phyloP scores from a whole-genome alignment of 92 coral and sea anemone species.

The Zoanthus sociatus region DNA sequence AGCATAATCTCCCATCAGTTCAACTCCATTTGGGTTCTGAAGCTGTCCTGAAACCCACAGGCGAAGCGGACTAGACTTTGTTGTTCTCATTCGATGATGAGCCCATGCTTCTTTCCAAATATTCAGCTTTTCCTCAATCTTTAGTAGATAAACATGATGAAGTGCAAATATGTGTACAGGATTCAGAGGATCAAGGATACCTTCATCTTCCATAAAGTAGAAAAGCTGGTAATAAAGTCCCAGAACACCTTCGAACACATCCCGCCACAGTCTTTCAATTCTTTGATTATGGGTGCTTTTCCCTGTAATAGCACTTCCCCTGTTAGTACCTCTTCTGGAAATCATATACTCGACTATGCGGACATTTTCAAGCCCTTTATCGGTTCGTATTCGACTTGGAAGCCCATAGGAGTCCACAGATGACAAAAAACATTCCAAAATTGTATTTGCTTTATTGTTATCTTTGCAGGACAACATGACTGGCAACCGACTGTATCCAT shows the following conservation, averaged over 20 bases:
- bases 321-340: slow-evolving; percentile 68
- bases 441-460: slow-evolving; percentile 64
- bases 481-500: slow-evolving; percentile 68
- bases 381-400: slow-evolving; percentile 75
- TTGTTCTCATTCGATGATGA: slow-evolving; percentile 81
- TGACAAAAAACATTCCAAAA: slow-evolving; percentile 41
- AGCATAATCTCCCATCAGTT: slow-evolving; percentile 49
- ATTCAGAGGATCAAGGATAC: slow-evolving; percentile 74
- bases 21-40: slow-evolving; percentile 74
- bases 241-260: slow-evolving; percentile 79
- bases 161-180: slow-evolving; percentile 70
- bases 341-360: slow-evolving; percentile 80
- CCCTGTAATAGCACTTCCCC: slow-evolving; percentile 82
- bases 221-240: slow-evolving; percentile 71
- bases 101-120: slow-evolving; percentile 80
- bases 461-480: slow-evolving; percentile 68
- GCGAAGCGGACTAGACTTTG: slow-evolving; percentile 69
- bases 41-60: slow-evolving; percentile 81
- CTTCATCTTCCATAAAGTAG: slow-evolving; percentile 83
- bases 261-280: slow-evolving; percentile 79
- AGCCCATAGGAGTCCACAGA: slow-evolving; percentile 55
- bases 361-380: slow-evolving; percentile 83
- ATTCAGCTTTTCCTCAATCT: slow-evolving; percentile 66
- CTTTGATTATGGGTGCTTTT: slow-evolving; percentile 81
- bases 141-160: slow-evolving; percentile 67